These are phyloP conservation scores for Drosophila tropicalis DNA, from an alignment of 1,140 invertebrate species.

Conservation along the genomic window DNA sequence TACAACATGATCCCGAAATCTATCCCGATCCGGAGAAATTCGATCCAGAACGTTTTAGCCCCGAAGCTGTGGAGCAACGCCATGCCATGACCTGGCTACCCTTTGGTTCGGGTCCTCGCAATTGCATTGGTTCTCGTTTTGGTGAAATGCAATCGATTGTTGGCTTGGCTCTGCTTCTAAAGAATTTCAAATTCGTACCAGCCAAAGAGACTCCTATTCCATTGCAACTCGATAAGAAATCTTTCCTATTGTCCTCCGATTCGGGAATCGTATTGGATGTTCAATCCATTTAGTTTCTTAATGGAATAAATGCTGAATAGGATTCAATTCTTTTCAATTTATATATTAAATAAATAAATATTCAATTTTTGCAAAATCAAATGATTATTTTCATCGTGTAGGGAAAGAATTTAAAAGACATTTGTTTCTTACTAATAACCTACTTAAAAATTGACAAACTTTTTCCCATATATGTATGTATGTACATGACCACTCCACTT, in stretches of 20 bases:
- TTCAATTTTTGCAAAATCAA: neutral
- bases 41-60: constrained; percentile 86
- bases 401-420: no score
- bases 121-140: constrained; percentile 85
- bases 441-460: no score
- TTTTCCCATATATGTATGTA: no score
- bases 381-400: no score
- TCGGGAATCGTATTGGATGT: constrained; percentile 68
- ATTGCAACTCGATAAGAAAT: constrained; percentile 80
- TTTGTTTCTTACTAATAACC: no score
- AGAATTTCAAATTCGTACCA: constrained; percentile 76
- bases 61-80: constrained; percentile 83
- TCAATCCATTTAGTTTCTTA: constrained; percentile 7
- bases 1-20: constrained; percentile 85
- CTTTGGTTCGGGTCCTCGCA: constrained; percentile 88
- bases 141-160: constrained; percentile 62
- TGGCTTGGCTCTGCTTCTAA: constrained; percentile 50
- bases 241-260: constrained; percentile 80
- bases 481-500: neutral
- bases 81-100: constrained; percentile 86
- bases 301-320: neutral
- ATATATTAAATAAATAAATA: neutral
- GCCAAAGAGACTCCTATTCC: constrained; percentile 79
- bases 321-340: neutral
- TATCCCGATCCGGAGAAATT: constrained; percentile 86